These are phyloP conservation scores for Sebastolobus alascanus DNA, from an alignment of 2,797 vertebrate species.

Conservation along the genomic window DNA sequence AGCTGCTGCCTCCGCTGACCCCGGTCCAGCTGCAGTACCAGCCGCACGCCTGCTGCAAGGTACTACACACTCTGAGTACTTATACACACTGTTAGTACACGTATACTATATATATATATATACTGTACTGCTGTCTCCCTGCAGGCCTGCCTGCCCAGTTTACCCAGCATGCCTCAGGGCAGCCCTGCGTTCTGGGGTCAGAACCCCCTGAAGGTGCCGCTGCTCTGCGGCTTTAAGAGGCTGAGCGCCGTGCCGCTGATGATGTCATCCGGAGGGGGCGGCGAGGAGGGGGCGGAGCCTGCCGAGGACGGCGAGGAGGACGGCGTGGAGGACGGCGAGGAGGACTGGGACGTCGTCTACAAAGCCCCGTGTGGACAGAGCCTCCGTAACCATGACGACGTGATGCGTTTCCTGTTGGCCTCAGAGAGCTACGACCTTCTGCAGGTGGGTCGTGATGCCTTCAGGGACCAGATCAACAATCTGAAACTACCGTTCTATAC, in stretches of 20 bases:
- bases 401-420: conserved; percentile 87
- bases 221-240: conserved; percentile 89
- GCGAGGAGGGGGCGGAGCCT: fast-evolving
- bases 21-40: conserved; percentile 56
- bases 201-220: conserved; percentile 91
- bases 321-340: not conserved
- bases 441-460: conserved; percentile 62
- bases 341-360: conserved; percentile 84
- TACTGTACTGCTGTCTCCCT: not conserved
- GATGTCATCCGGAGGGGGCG: conserved; percentile 44
- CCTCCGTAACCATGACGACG: conserved; percentile 87
- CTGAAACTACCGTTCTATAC: too few species aligned
- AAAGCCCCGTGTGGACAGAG: conserved; percentile 91
- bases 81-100: not conserved
- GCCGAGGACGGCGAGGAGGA: fast-evolving
- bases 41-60: conserved; percentile 81
- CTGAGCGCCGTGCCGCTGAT: conserved; percentile 76
- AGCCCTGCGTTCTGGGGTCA: conserved; percentile 78
- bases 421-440: conserved; percentile 87
- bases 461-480: not conserved
- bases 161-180: conserved; percentile 71
- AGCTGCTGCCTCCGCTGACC: conserved; percentile 50
- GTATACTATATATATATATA: too few species aligned
- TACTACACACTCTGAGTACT: not conserved
- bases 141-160: conserved; percentile 71